These are phyloP conservation scores for Mormyrops boulengeri DNA, from an alignment of 2,797 vertebrate species.

Conservation along the genomic window DNA sequence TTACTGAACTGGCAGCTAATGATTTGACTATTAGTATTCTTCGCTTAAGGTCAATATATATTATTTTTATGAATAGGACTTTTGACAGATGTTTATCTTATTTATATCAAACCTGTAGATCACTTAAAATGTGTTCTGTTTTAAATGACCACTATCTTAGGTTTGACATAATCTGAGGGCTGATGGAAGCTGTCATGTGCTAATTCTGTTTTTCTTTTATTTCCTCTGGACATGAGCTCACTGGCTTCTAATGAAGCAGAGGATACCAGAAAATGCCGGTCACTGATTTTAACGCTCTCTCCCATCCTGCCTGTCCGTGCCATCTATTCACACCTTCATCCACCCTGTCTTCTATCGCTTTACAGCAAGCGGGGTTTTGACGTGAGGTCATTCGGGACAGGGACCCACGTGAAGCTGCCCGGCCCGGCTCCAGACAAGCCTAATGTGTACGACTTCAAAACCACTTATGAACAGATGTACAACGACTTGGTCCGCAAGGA, in stretches of 20 bases:
- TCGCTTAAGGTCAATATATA: neutral
- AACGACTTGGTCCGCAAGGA: constrained; percentile 98
- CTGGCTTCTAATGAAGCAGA: neutral
- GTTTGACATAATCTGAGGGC: neutral
- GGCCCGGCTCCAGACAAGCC: constrained; percentile 97
- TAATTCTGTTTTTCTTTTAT: neutral
- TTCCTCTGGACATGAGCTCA: neutral
- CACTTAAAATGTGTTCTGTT: neutral
- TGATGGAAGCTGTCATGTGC: neutral
- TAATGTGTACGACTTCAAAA: constrained; percentile 99
- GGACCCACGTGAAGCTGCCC: constrained; percentile 93
- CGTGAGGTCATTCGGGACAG: constrained; percentile 92
- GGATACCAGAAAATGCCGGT: neutral
- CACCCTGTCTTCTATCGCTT: constrained; percentile 24
- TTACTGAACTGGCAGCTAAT: neutral
- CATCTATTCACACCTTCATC: neutral
- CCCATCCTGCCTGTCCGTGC: neutral
- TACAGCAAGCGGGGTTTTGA: constrained; percentile 93
- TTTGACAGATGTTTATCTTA: neutral
- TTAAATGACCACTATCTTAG: neutral
- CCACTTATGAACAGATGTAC: constrained; percentile 99
- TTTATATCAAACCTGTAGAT: neutral
- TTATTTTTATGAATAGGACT: neutral
- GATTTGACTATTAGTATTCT: neutral
- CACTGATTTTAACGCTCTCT: neutral